Evolutionary conservation across 2,113 vertebrate species (phyloP).

Genomic region (Ovis canadensis): DNA sequence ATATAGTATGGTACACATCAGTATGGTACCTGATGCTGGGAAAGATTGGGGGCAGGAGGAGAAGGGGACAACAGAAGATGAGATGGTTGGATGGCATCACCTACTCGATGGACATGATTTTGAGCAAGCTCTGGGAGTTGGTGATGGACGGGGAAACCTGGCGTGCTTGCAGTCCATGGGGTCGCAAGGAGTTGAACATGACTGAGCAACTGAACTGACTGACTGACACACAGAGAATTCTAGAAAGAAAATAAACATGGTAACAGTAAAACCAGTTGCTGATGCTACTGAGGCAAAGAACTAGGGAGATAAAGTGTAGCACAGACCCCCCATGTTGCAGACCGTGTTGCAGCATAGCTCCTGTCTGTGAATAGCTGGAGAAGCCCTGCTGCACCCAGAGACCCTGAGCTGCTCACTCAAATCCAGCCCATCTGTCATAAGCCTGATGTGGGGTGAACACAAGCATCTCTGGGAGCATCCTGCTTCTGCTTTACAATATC

Average conservation of each 20-base stretch:
- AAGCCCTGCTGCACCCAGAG: neutral
- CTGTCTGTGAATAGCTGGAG: neutral
- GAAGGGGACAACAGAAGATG: neutral
- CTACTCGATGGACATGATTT: neutral
- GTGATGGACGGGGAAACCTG: neutral
- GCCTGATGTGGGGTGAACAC: neutral
- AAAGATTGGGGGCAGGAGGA: neutral
- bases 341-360: fast-evolving
- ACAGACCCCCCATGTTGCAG: fast-evolving
- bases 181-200: neutral
- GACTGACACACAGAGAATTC: neutral
- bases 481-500: neutral
- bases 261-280: neutral
- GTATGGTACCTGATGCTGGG: neutral
- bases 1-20: neutral
- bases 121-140: neutral
- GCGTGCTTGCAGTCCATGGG: neutral
- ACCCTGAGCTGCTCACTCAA: neutral
- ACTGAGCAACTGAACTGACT: neutral
- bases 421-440: neutral
- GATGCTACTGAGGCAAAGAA: neutral
- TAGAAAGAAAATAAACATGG: neutral
- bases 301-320: neutral
- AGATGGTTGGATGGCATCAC: neutral
- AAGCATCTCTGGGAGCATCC: fast-evolving